Evolutionary conservation across 2,888 invertebrate species (phyloP), one percentile per base, ranked within the genome.

Genomic region (Conomelus anceps): DNA sequence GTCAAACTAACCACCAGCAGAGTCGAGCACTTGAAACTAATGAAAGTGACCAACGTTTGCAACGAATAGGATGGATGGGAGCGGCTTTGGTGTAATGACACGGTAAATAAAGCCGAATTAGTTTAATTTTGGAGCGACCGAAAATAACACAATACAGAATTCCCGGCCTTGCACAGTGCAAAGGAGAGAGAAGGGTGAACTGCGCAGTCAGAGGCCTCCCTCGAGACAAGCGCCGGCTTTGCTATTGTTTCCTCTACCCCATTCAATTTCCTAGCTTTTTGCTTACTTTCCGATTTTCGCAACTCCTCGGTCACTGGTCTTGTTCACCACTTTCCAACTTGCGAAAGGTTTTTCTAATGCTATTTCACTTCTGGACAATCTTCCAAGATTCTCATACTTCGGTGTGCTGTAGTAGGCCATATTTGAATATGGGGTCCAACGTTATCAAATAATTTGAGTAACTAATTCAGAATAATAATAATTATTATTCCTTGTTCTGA

Each of bases 61-160:
- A 84, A 86, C 23, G 89, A 84, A 89, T 89, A 90, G 90, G 29
- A 87, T 22, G 85, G 87, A 87, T 89, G 88, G 87, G 84, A 34
- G 85, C 34, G 89, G 86, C 34, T 85, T 87, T 13, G 85, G 89
- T 90, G 89, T 89, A 90, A 90, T 90, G 90, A 90, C 85, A 90
- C 90, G 90, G 41, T 90, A 90, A 90, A 90, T 90, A 90, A 90
- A 90, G 89, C 90, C 89, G 89, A 90, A 90, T 90, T 90, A 90
- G 90, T 90, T 90, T 90, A 89, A 90, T 90, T 90, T 89, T 85
- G 90, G 87, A 63, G 63, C 63, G 63, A n/a, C 63, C 63, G 63
- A 63, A 63, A 63, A 63, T 63, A 63, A 63, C 63, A 63, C 63
- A 63, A 63, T 63, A 41, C 41, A 17, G 41, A 41, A 41, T 17